These are phyloP conservation scores for Eupeodes corollae DNA, from an alignment of 1,140 invertebrate genomes.

Conservation along the genomic window DNA sequence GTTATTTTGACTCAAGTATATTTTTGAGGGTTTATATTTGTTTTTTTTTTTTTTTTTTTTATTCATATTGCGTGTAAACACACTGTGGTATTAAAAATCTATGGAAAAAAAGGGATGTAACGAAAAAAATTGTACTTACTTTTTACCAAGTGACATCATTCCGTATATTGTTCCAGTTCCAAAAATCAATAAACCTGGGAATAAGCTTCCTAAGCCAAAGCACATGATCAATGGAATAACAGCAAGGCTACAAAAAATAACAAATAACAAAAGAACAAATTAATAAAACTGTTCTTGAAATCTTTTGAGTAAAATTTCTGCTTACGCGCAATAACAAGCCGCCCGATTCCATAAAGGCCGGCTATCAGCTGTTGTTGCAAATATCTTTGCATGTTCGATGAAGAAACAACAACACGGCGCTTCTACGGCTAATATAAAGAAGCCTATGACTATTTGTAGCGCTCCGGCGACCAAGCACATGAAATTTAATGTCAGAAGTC, in stretches of 20 bases:
- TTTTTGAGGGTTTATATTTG: not conserved
- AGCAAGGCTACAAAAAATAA: constrained; percentile 51
- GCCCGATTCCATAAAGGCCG: constrained; percentile 85
- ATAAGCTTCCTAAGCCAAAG: constrained; percentile 59
- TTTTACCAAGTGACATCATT: constrained; percentile 84
- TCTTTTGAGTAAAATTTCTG: constrained; percentile 15
- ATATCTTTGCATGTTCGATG: constrained; percentile 78
- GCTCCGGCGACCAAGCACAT: constrained; percentile 69
- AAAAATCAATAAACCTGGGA: constrained; percentile 82
- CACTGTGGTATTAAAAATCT: constrained; percentile 2
- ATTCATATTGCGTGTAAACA: not conserved
- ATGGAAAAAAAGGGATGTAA: not conserved
- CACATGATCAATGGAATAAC: constrained; percentile 69
- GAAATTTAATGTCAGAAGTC: constrained; percentile 53
- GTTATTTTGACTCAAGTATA: not conserved
- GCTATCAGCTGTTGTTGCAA: constrained; percentile 69
- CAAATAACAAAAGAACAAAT: not conserved
- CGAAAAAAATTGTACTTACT: constrained; percentile 52
- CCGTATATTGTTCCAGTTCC: constrained; percentile 81
- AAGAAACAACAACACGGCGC: constrained; percentile 92
- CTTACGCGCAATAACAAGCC: constrained; percentile 74
- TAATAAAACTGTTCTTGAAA: not conserved
- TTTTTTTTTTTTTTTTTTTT: not conserved
- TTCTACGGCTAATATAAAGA: constrained; percentile 75
- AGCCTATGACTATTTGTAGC: constrained; percentile 80